phyloP scores from a whole-genome alignment of 2,113 vertebrate species.

The Coregonus clupeaformis region DNA sequence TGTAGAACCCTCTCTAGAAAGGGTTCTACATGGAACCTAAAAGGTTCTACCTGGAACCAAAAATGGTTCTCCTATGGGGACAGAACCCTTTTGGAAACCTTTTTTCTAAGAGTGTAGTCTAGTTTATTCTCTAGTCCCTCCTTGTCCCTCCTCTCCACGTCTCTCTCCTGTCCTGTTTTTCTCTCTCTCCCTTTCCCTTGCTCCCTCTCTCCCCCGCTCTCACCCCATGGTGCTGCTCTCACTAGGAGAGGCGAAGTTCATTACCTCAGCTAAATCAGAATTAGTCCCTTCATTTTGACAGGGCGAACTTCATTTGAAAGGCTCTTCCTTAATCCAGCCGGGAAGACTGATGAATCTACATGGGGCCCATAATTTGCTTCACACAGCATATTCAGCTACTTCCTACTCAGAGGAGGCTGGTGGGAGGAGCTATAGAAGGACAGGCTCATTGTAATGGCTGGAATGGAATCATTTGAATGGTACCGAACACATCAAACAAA shows the following conservation, averaged over 20 bases:
- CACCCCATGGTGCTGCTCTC: constrained; percentile 97
- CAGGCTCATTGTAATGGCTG: too few species aligned
- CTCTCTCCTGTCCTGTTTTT: constrained; percentile 40
- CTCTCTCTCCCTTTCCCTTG: constrained; percentile 24
- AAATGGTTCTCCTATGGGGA: too few species aligned
- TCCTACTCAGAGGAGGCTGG: constrained; percentile 11
- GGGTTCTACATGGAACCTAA: too few species aligned
- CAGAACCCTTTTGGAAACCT: too few species aligned
- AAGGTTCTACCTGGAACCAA: too few species aligned
- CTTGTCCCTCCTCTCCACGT: neutral
- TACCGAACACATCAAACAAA: too few species aligned
- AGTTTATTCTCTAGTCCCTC: neutral
- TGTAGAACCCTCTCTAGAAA: too few species aligned
- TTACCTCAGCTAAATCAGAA: constrained; percentile 99
- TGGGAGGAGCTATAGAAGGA: too few species aligned
- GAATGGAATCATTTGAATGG: too few species aligned
- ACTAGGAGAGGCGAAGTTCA: constrained; percentile 98
- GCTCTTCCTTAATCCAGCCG: constrained; percentile 97
- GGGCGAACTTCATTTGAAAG: constrained; percentile 99
- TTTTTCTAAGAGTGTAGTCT: too few species aligned
- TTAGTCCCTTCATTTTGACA: constrained; percentile 99
- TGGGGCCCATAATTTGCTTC: constrained; percentile 92
- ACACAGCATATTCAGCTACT: constrained; percentile 92
- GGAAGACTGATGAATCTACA: constrained; percentile 97
- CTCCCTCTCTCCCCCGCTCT: constrained; percentile 70